A percentile compares a stretch with the other conserved stretches of the same genome.
Evolutionary conservation across 2,888 invertebrate species (phyloP).

Genomic region (Cantharis flavilabris): DNA sequence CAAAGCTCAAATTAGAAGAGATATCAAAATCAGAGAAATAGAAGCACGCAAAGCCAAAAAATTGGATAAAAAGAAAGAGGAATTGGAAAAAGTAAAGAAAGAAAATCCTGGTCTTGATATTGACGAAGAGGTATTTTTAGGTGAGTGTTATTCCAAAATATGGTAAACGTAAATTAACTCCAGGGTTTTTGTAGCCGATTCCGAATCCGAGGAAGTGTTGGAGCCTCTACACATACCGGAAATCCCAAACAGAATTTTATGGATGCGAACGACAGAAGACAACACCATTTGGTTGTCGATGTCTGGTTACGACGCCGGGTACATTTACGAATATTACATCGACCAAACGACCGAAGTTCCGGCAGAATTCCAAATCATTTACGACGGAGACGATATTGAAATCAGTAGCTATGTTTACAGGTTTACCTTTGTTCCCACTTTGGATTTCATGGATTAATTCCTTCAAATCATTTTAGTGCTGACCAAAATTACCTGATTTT

Average conservation of each 20-base stretch:
- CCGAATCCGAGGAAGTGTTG: conserved; percentile 61
- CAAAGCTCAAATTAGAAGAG: conserved; percentile 63
- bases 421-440: conserved; percentile 50
- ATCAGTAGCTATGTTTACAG: conserved; percentile 60
- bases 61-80: conserved; percentile 58
- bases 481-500: conserved; percentile 61
- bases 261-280: conserved; percentile 59
- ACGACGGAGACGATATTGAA: conserved; percentile 62
- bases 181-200: conserved; percentile 56
- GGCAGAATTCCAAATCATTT: conserved; percentile 55
- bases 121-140: conserved; percentile 64
- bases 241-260: conserved; percentile 62
- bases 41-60: conserved; percentile 59
- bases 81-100: conserved; percentile 62
- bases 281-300: conserved; percentile 65
- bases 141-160: conserved; percentile 52
- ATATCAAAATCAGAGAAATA: conserved; percentile 63
- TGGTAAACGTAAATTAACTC: background rate
- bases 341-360: conserved; percentile 53
- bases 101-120: conserved; percentile 65
- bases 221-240: conserved; percentile 61
- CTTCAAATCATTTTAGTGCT: conserved; percentile 48
- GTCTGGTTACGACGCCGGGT: conserved; percentile 70
- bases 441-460: background rate
- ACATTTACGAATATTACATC: conserved; percentile 65